Percentiles rank a stretch among this genome's conserved stretches.
These are phyloP conservation scores for Percopsis transmontana DNA, from an alignment of 2,113 vertebrate genomes.

Conservation along the genomic window DNA sequence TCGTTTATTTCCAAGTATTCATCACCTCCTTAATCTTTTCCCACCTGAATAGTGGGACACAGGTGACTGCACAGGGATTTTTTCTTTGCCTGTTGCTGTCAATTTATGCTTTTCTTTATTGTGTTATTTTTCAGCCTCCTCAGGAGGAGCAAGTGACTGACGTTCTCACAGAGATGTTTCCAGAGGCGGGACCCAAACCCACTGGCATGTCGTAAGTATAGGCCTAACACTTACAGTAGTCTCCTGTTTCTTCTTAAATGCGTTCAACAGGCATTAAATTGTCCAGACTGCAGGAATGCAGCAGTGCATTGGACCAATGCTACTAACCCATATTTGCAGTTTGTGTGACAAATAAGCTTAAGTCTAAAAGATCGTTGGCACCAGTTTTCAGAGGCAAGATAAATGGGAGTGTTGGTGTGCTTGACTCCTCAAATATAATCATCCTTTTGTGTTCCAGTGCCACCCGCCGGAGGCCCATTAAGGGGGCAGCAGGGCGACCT, in stretches of 20 bases:
- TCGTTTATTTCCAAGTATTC: background rate
- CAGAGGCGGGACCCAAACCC: slow-evolving; percentile 35
- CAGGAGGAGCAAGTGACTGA: slow-evolving; percentile 47
- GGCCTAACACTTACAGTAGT: background rate
- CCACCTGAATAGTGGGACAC: background rate
- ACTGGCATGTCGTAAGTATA: slow-evolving; percentile 71
- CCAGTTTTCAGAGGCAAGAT: too few species aligned
- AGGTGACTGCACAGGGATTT: background rate
- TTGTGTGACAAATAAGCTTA: too few species aligned
- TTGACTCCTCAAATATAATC: background rate
- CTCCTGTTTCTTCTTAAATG: too few species aligned
- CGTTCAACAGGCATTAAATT: too few species aligned
- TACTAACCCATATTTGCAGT: too few species aligned
- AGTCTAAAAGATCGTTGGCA: too few species aligned
- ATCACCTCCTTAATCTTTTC: background rate
- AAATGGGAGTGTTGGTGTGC: background rate
- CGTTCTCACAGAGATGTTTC: slow-evolving; percentile 57
- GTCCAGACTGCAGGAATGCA: too few species aligned
- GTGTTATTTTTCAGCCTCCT: slow-evolving; percentile 9
- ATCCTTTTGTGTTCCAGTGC: slow-evolving; percentile 59
- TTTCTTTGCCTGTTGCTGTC: slow-evolving; percentile 4
- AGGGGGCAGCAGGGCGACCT: slow-evolving; percentile 78
- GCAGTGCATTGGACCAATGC: background rate
- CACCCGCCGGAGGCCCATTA: slow-evolving; percentile 69
- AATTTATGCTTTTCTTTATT: background rate